Evolutionary conservation across 2,113 vertebrate genomes (phyloP).

Genomic region (Tyto alba): DNA sequence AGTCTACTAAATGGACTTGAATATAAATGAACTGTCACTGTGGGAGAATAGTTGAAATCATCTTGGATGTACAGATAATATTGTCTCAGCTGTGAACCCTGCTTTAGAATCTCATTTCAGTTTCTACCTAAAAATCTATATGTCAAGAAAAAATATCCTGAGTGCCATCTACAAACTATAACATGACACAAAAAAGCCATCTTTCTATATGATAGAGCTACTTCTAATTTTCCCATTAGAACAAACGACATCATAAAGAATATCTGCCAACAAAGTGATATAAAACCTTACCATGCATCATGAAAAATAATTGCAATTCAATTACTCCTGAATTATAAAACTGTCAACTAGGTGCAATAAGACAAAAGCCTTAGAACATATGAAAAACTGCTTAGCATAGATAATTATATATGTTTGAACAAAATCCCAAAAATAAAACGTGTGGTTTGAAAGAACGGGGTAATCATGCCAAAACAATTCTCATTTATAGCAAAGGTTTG

Average conservation of each 20-base stretch:
- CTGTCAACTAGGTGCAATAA: slow-evolving; percentile 67
- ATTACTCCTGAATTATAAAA: slow-evolving; percentile 75
- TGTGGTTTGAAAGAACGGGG: slow-evolving; percentile 35
- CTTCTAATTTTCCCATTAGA: slow-evolving; percentile 78
- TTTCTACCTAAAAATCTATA: slow-evolving; percentile 56
- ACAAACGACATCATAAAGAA: slow-evolving; percentile 69
- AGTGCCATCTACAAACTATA: slow-evolving; percentile 59
- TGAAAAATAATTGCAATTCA: slow-evolving; percentile 78
- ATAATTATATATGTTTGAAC: slow-evolving; percentile 66
- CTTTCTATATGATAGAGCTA: slow-evolving; percentile 61
- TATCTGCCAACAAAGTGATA: slow-evolving; percentile 72
- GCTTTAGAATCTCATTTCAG: slow-evolving; percentile 53
- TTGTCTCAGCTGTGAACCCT: background rate
- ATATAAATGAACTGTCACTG: slow-evolving; percentile 35
- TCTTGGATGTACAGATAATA: slow-evolving; percentile 7
- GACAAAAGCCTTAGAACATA: slow-evolving; percentile 55
- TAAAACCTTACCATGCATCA: slow-evolving; percentile 73
- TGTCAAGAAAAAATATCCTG: slow-evolving; percentile 51
- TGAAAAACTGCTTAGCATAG: slow-evolving; percentile 68
- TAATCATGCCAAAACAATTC: slow-evolving; percentile 39
- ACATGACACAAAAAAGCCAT: slow-evolving; percentile 64
- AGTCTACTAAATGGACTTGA: slow-evolving; percentile 21
- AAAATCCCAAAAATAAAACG: slow-evolving; percentile 58
- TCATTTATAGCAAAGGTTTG: slow-evolving; percentile 39
- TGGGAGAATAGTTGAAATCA: slow-evolving; percentile 10